These are phyloP conservation scores for Melanocharis versteri DNA, from an alignment of 2,113 vertebrate species.

Conservation along the genomic window DNA sequence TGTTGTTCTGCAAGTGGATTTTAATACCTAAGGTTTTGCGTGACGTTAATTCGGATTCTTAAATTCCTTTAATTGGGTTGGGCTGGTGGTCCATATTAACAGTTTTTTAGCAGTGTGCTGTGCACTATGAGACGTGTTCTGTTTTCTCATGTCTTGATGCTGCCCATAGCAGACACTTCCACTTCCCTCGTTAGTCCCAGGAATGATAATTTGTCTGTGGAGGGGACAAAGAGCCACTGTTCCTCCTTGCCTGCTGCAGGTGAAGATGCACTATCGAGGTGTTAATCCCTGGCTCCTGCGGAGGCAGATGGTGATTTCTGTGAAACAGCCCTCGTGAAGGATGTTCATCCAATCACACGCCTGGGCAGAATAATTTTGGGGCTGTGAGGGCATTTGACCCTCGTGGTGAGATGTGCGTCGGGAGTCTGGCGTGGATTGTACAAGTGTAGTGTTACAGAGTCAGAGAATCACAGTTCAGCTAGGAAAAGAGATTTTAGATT, in stretches of 20 bases:
- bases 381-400: neutral
- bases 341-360: neutral
- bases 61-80: neutral
- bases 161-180: neutral
- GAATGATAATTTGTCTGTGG: neutral
- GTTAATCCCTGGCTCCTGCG: neutral
- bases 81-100: neutral
- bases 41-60: neutral
- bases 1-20: neutral
- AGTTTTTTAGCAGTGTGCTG: neutral
- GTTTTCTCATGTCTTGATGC: neutral
- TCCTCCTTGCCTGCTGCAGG: neutral
- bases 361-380: neutral
- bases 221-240: neutral
- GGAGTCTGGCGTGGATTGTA: neutral
- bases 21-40: neutral
- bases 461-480: neutral
- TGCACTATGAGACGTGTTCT: neutral
- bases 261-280: fast-evolving
- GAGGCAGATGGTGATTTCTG: neutral
- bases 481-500: neutral
- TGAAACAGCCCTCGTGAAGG: neutral
- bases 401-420: neutral
- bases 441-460: neutral
- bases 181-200: neutral